phyloP scores from a whole-genome alignment of 2,797 vertebrate genomes.

The Morelia viridis region DNA sequence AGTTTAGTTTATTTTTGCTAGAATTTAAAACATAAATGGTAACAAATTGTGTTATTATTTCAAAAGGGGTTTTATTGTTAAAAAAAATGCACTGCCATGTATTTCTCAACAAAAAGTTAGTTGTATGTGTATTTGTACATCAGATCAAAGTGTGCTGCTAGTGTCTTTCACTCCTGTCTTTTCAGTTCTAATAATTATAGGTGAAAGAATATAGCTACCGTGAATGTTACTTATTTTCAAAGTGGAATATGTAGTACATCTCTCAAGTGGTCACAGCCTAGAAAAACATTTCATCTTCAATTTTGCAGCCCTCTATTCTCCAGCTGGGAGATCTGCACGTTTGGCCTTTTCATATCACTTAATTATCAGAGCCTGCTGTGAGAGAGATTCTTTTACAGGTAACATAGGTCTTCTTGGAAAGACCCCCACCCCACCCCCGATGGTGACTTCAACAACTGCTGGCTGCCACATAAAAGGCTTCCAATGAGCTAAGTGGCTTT shows the following conservation, averaged over 20 bases:
- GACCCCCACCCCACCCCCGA: constrained; percentile 4
- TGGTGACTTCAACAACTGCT: background rate
- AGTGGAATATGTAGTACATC: background rate
- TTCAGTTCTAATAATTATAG: background rate
- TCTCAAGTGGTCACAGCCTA: constrained; percentile 24
- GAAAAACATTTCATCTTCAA: constrained; percentile 6
- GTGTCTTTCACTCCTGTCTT: background rate
- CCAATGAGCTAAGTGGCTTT: constrained; percentile 15
- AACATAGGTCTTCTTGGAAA: constrained; percentile 21
- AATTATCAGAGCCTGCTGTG: constrained; percentile 38
- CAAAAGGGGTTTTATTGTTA: background rate
- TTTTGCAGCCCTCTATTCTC: constrained; percentile 9
- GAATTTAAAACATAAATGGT: background rate
- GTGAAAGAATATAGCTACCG: background rate
- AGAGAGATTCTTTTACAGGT: constrained; percentile 40
- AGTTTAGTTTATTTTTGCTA: background rate
- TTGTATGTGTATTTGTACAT: background rate
- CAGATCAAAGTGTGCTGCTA: background rate
- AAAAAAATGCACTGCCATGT: background rate
- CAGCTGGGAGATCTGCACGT: constrained; percentile 13
- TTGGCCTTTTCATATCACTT: background rate
- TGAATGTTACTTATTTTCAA: background rate
- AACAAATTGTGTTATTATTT: background rate
- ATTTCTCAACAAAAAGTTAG: background rate
- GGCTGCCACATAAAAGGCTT: constrained; percentile 45